phyloP scores from a whole-genome alignment of 2,113 vertebrate species.

The Odontophorus gujanensis region DNA sequence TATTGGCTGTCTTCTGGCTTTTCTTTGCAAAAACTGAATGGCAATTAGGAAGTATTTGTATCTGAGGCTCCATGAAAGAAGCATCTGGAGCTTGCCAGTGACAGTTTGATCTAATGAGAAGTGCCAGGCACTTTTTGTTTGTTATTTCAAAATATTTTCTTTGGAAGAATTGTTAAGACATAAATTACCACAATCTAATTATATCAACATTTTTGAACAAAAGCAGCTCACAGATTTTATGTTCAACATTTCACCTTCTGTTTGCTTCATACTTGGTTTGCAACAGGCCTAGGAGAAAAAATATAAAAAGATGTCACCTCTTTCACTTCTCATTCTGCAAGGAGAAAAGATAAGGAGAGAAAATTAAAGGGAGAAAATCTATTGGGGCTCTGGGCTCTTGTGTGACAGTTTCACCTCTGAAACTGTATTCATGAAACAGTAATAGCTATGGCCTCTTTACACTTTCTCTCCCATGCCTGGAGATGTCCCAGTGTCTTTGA shows the following conservation, averaged over 20 bases:
- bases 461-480: background rate
- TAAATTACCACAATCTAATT: background rate
- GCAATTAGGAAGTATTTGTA: background rate
- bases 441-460: background rate
- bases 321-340: background rate
- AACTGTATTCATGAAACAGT: background rate
- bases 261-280: background rate
- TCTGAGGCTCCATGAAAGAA: background rate
- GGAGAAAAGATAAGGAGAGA: background rate
- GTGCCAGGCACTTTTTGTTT: background rate
- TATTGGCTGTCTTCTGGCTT: background rate
- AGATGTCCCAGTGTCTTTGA: background rate
- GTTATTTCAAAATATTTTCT: constrained; percentile 7
- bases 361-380: background rate
- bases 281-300: background rate
- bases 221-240: background rate
- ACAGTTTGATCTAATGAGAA: background rate
- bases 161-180: background rate
- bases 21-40: background rate
- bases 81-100: background rate
- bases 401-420: background rate
- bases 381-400: background rate
- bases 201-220: constrained; percentile 11
- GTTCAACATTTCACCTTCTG: background rate
- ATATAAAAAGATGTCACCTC: background rate